Percentiles rank a stretch among this genome's conserved stretches.
Evolutionary conservation across 2,888 invertebrate species (phyloP).

Genomic region (Amiota minor): DNA sequence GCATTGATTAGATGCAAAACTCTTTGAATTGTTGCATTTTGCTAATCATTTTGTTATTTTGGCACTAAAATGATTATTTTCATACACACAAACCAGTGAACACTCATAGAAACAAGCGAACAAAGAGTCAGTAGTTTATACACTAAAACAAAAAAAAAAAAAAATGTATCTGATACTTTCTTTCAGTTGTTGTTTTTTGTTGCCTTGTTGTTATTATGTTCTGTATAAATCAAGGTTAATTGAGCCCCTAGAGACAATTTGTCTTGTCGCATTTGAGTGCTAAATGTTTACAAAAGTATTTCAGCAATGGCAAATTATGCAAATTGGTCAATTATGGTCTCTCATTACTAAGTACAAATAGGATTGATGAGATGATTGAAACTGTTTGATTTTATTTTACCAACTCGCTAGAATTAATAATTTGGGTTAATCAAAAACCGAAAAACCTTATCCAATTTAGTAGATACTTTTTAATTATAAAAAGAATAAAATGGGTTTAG

Average conservation of each 20-base stretch:
- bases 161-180: too few species aligned
- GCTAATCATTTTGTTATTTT: conserved; percentile 54
- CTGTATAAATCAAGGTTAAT: conserved; percentile 24
- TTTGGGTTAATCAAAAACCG: too few species aligned
- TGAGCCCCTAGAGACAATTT: conserved; percentile 9
- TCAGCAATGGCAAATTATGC: conserved; percentile 21
- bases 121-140: not conserved
- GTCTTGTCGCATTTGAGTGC: conserved; percentile 8
- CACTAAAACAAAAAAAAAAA: not conserved
- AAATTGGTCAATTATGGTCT: not conserved
- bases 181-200: conserved; percentile 10
- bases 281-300: not conserved
- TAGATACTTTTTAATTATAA: too few species aligned
- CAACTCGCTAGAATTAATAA: too few species aligned
- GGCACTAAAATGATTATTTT: conserved; percentile 47
- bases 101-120: not conserved
- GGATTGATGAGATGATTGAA: too few species aligned
- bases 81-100: not conserved
- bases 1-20: conserved; percentile 17
- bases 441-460: too few species aligned
- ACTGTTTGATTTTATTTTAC: too few species aligned
- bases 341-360: too few species aligned
- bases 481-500: too few species aligned
- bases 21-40: conserved; percentile 22
- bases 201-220: not conserved